Base-by-base conservation (phyloP, 2,888 invertebrate species). In the Trachelus troglodyta region DNA sequence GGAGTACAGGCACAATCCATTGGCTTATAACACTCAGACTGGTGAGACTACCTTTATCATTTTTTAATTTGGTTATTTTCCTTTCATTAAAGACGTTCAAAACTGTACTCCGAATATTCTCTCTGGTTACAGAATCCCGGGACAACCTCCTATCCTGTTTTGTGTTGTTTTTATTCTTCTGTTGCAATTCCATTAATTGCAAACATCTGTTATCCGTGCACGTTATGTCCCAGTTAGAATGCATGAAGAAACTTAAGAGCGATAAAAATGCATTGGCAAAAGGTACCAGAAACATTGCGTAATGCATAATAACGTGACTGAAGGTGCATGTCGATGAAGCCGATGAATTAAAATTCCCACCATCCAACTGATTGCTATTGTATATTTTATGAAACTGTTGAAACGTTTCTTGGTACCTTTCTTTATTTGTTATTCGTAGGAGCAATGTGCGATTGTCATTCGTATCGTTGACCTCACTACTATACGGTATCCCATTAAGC, bases 241-340 rank as follows among this genome's bases (percentile, higher is more conserved):
- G 86, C 11, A 85, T 56, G 4, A 86, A 87, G 73, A 87, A 88
- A n/a, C 85, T 85, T 12, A 91, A 11, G 11, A 90, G 77, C 4
- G 91, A 91, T n/a, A 87, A 69, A 77, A 91, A 90, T 4, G 90
- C 87, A 79, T 91, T 91, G 56, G 85, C 83, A 68, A 91, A 87
- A 71, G 91, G 90, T 12, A 89, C 83, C 11, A 90, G 76, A 79
- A 91, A 86, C 80, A 87, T 83, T n/a, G 87, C 87, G 80, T 90
- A 89, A 11, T 89, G 86, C 80, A 86, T 82, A n/a, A 89, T 56
- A 37, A 86, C 76, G n/a, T 83, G 83, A 68, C 76, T 82, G 12
- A 82, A 82, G 71, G 86, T 77, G 75, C 90, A 90, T 30, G 76
- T 75, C 34, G 56, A 40, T 30, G 12, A 31, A 33, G 40, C 40